Conservation (phyloP, 2,888 invertebrate species). For the Drosophila percnosoma region DNA sequence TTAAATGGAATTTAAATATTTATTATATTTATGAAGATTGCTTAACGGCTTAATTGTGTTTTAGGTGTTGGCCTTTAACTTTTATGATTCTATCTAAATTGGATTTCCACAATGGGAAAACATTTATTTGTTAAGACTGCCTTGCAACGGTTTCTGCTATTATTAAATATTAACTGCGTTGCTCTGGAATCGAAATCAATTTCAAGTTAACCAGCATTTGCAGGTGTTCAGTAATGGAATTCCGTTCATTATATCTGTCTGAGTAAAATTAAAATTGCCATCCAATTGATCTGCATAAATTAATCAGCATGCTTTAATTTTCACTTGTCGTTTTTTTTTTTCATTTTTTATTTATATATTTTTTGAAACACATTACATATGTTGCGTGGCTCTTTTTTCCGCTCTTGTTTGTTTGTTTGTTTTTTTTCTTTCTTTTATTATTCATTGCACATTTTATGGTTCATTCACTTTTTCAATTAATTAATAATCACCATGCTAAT, state of each 20-base stretch:
- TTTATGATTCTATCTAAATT: conserved; percentile 4
- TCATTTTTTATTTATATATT: conserved; percentile 15
- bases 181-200: conserved; percentile 25
- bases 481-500: conserved; percentile 79
- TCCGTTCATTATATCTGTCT: conserved; percentile 28
- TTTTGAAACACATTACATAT: conserved; percentile 56
- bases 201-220: conserved; percentile 23
- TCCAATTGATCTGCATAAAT: conserved; percentile 49
- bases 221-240: conserved; percentile 39
- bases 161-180: not conserved
- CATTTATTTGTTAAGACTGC: not conserved
- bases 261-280: conserved; percentile 23
- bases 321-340: not conserved
- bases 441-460: conserved; percentile 78
- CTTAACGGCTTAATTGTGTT: conserved; percentile 9
- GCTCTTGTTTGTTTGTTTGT: conserved; percentile 19
- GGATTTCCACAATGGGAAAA: not conserved
- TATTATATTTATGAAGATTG: conserved; percentile 24
- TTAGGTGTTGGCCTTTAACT: conserved; percentile 18
- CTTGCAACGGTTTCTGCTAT: not conserved
- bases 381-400: conserved; percentile 24
- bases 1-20: conserved; percentile 11
- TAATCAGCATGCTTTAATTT: conserved; percentile 37
- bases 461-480: conserved; percentile 77
- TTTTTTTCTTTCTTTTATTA: conserved; percentile 52